These are phyloP conservation scores for Entomobrya proxima DNA, from an alignment of 2,888 invertebrate species.

Conservation along the genomic window DNA sequence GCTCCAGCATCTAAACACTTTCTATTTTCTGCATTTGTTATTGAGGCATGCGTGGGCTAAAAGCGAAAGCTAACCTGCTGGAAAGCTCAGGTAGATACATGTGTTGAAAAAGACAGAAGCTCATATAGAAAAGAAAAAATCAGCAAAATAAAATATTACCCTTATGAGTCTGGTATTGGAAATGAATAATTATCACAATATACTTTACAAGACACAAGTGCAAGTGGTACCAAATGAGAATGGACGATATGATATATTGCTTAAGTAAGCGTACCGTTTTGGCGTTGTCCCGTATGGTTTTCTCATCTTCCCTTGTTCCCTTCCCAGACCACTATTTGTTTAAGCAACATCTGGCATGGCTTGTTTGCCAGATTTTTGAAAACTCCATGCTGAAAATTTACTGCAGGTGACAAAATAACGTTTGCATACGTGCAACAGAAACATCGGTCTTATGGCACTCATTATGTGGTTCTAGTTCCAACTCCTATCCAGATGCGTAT, in stretches of 20 bases:
- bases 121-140: not conserved
- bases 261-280: not conserved
- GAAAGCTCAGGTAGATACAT: not conserved
- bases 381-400: not conserved
- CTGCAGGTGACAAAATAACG: not conserved
- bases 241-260: not conserved
- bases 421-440: too few species aligned
- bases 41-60: not conserved
- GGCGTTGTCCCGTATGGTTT: conserved; percentile 9
- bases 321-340: not conserved
- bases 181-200: not conserved
- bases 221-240: not conserved
- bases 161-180: not conserved
- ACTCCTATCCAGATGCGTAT: too few species aligned
- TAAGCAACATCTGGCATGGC: conserved; percentile 22
- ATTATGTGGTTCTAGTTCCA: not conserved
- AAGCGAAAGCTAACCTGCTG: conserved; percentile 1
- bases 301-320: not conserved
- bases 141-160: not conserved
- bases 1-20: not conserved
- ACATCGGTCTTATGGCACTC: too few species aligned
- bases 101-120: not conserved
- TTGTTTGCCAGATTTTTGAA: not conserved
- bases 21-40: not conserved
- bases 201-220: not conserved